These are phyloP conservation scores for Triplophysa yarkandensis DNA, from an alignment of 2,797 vertebrate species.

Conservation along the genomic window DNA sequence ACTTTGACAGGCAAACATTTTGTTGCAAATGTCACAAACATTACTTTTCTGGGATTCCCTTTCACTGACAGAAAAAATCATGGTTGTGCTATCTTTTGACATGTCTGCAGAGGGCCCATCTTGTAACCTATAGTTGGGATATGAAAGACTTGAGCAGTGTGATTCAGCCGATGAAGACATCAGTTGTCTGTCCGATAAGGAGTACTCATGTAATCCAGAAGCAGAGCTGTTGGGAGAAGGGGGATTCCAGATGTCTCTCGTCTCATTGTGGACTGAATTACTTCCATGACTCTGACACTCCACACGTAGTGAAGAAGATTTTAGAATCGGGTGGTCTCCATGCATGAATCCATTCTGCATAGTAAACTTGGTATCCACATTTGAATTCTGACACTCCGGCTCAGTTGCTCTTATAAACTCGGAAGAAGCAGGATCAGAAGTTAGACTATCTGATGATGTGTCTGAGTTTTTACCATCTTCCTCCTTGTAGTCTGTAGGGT, in stretches of 20 bases:
- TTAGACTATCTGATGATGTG: constrained; percentile 85
- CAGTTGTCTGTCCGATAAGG: constrained; percentile 84
- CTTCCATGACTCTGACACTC: constrained; percentile 90
- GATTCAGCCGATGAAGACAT: constrained; percentile 81
- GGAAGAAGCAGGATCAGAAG: constrained; percentile 83
- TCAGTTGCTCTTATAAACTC: constrained; percentile 78
- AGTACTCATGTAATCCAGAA: constrained; percentile 49
- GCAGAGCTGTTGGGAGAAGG: constrained; percentile 87
- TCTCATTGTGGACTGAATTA: constrained; percentile 93
- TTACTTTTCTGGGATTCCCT: constrained; percentile 90
- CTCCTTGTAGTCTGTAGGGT: constrained; percentile 85
- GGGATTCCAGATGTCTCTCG: constrained; percentile 94
- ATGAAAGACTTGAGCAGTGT: constrained; percentile 77
- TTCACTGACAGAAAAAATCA: constrained; percentile 91
- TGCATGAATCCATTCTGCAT: constrained; percentile 85
- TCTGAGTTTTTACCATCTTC: constrained; percentile 82
- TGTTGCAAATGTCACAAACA: constrained; percentile 97
- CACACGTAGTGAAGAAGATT: constrained; percentile 87
- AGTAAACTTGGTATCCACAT: constrained; percentile 79
- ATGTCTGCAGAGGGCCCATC: constrained; percentile 89
- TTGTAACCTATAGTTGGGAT: constrained; percentile 84
- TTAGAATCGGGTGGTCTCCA: constrained; percentile 87
- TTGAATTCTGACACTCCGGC: constrained; percentile 72
- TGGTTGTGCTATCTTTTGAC: constrained; percentile 85
- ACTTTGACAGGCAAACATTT: constrained; percentile 99